Base-by-base conservation (phyloP, 2,113 vertebrate species). In the Prunella himalayana region DNA sequence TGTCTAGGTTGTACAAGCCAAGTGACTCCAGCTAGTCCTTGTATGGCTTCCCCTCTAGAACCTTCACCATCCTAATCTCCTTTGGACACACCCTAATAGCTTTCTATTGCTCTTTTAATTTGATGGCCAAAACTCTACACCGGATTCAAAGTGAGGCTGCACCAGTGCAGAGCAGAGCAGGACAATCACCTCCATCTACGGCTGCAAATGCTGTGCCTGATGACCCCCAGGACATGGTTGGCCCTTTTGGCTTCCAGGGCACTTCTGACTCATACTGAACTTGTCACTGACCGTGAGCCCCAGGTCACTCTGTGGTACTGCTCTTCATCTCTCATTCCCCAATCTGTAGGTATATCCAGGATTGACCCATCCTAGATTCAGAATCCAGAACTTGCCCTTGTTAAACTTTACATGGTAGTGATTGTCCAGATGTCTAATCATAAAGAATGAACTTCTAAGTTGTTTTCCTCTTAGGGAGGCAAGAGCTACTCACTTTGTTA, bases 221-320 rank as follows among this genome's bases (percentile, higher is more conserved):
- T 28, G 8, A 7, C 9, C 5, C 24, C 17, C 23, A 60, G 60
- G 16, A n/a, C 28, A 21, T 0, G 0, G 7, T 0, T 53, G 28
- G 20, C 39, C 28, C 14, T 75, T 39, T 24, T 21, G 45, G 19
- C 13, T 75, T 15, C n/a, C 45, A 45, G 45, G 30, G 14, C 16
- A 47, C 24, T 53, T 31, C 44, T 72, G 30, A 25, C n/a, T 61
- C 21, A 18, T 25, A 25, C 2, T 41, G 45, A 82, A 13, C 20
- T 41, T 41, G 11, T 6, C n/a, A 39, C 2, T 22, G 30, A 35
- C 6, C 2, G 1, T 8, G 17, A 27, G 6, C 7, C 10, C 5
- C 28, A 59, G 13, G 11, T 39, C 7, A 1, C 28, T 60, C n/a
- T 24, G 33, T 25, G 53, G 5, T n/a, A 14, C 23, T 39, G 8